phyloP scores from a whole-genome alignment of 2,113 vertebrate species.

The Alaudala cheleensis region DNA sequence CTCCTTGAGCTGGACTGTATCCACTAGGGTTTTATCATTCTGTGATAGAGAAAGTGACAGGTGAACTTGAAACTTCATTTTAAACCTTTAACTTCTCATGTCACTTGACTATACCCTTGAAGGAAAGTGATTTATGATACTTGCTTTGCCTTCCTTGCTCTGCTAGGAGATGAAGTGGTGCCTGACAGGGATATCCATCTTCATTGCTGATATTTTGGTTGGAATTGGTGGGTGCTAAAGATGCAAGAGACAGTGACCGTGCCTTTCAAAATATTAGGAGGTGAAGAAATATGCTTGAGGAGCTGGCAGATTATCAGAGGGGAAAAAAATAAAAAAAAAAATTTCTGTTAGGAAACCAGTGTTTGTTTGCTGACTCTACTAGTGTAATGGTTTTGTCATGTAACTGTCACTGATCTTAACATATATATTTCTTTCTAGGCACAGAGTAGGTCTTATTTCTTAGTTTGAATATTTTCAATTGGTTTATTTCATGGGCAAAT shows the following conservation, averaged over 20 bases:
- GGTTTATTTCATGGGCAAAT: neutral
- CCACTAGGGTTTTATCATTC: neutral
- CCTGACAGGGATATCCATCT: neutral
- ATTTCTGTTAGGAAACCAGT: neutral
- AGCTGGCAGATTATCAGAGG: neutral
- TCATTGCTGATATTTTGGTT: constrained; percentile 12
- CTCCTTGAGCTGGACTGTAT: neutral
- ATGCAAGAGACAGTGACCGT: neutral
- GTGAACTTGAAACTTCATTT: neutral
- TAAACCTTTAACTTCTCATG: neutral
- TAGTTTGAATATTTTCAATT: neutral
- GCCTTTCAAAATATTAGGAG: neutral
- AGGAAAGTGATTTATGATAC: neutral
- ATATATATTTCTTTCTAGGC: neutral
- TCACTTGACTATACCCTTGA: neutral
- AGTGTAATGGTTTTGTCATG: neutral
- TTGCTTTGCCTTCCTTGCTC: neutral
- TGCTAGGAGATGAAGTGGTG: neutral
- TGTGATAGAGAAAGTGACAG: neutral
- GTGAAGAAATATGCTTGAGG: neutral
- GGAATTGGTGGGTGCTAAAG: neutral
- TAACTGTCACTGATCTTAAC: neutral
- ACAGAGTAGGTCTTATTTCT: neutral
- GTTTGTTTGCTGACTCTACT: neutral
- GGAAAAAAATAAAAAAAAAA: neutral